Conservation (phyloP, 2,797 vertebrate species). For the Sebastes ruberrimus region DNA sequence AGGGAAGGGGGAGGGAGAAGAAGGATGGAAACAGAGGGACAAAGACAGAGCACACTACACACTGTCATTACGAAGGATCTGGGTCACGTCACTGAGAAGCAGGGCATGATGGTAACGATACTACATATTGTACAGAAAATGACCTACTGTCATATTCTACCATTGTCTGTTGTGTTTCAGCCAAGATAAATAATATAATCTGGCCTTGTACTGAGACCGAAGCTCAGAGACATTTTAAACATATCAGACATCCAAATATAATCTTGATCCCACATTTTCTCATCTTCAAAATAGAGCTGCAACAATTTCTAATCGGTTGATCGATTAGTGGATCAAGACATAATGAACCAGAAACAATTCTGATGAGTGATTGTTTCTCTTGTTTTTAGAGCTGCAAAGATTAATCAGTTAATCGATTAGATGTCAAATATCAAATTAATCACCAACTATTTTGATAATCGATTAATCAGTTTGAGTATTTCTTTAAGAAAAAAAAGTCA, state of each 20-base stretch:
- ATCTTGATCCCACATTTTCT: not conserved
- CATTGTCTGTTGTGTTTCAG: not conserved
- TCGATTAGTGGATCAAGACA: not conserved
- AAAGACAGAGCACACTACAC: conserved; percentile 21
- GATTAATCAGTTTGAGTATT: not conserved
- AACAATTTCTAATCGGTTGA: not conserved
- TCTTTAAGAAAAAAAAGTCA: too few species aligned
- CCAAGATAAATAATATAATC: not conserved
- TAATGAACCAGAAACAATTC: too few species aligned
- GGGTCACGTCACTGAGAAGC: conserved; percentile 63
- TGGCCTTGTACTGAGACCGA: not conserved
- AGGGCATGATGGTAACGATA: conserved; percentile 32
- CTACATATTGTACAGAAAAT: conserved; percentile 29
- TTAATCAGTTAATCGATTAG: too few species aligned
- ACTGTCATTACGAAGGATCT: conserved; percentile 64
- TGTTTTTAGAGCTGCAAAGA: too few species aligned
- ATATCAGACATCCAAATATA: not conserved
- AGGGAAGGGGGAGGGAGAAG: not conserved
- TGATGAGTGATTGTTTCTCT: not conserved
- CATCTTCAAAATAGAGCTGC: not conserved
- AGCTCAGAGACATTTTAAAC: not conserved
- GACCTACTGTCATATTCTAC: conserved; percentile 5
- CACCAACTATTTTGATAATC: too few species aligned
- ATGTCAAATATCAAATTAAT: too few species aligned
- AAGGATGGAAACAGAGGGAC: conserved; percentile 15